Base-by-base conservation (phyloP, 2,888 invertebrate genomes). In the Bursaphelenchus okinawaensis region DNA sequence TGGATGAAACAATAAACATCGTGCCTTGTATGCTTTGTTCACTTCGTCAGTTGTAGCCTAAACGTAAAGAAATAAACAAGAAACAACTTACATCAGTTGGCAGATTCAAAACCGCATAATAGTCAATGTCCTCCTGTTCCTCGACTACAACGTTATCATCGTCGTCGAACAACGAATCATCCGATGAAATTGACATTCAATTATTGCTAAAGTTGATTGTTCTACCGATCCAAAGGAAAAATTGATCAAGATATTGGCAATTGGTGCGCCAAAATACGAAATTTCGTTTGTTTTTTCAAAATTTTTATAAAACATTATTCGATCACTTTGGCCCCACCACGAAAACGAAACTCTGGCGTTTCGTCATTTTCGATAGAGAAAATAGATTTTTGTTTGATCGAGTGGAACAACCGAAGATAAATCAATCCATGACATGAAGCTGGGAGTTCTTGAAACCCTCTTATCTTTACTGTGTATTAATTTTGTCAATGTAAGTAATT, bases 1-100 rank as follows among this genome's bases (percentile, higher is more conserved):
- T 79, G 92, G 90, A 84, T 98, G 98, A 82, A 93, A 96, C 77
- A 93, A 88, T 72, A 90, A 88, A 76, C 94, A 94, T 63, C 93
- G 88, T 62, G 90, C 88, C 68, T 94, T 88, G 83, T 94, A 98
- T 1, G 95, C 91, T 86, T 90, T 89, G 80, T 89, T 92, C 73
- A 98, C 94, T 84, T 96, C 94, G 73, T 95, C 94, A 58, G 86
- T 86, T 50, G 90, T 87, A 7, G 96, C 96, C 96, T 98, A 83
- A 58, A 40, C n/a, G 12, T 40, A 40, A 40, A 40, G 55, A 31
- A 28, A 27, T 28, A 27, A 27, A 12, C 26, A 9, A 54, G 28
- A 40, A 4, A 24, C n/a, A 27, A 70, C 76, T 67, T 52, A 78
- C 79, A 64, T 81, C 74, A 59, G 68, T 69, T 0, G 78, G 74